Conservation (phyloP, 2,888 invertebrate species). For the Drosophila subsilvestris region DNA sequence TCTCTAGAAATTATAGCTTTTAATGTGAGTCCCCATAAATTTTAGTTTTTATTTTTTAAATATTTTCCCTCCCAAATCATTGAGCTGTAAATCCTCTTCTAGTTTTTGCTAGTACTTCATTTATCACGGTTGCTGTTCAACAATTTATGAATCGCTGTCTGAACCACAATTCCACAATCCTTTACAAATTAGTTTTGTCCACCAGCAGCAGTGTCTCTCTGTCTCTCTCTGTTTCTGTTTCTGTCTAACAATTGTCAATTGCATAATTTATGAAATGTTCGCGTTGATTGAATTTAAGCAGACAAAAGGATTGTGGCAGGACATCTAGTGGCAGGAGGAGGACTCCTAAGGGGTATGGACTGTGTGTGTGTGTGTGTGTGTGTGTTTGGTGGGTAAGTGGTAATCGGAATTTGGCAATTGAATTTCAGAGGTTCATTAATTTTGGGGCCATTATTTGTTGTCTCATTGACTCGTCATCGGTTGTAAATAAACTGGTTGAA, state of each 20-base stretch:
- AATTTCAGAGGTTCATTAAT: constrained; percentile 66
- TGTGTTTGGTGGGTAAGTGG: background rate
- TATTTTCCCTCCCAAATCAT: background rate
- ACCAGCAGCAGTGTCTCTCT: constrained; percentile 32
- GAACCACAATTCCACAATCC: constrained; percentile 35
- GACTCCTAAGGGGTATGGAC: too few relatives aligned
- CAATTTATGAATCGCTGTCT: constrained; percentile 42
- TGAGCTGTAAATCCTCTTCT: too few relatives aligned
- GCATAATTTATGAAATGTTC: constrained; percentile 63
- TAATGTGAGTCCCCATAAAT: too few relatives aligned
- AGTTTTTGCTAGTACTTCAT: constrained; percentile 8
- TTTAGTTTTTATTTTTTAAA: background rate
- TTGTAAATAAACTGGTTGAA: constrained; percentile 31
- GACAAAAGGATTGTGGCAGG: background rate
- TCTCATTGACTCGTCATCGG: constrained; percentile 34
- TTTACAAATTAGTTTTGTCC: constrained; percentile 59
- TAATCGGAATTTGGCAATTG: constrained; percentile 49
- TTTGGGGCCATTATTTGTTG: constrained; percentile 46
- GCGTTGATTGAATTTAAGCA: constrained; percentile 66
- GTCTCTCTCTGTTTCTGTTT: too few relatives aligned
- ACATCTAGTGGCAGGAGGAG: background rate
- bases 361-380: too few relatives aligned
- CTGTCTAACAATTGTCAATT: constrained; percentile 30
- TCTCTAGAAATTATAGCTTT: too few relatives aligned
- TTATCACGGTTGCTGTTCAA: constrained; percentile 28